Base-by-base conservation (phyloP, 2,113 vertebrate species). In the Orientallactaga bullata region DNA sequence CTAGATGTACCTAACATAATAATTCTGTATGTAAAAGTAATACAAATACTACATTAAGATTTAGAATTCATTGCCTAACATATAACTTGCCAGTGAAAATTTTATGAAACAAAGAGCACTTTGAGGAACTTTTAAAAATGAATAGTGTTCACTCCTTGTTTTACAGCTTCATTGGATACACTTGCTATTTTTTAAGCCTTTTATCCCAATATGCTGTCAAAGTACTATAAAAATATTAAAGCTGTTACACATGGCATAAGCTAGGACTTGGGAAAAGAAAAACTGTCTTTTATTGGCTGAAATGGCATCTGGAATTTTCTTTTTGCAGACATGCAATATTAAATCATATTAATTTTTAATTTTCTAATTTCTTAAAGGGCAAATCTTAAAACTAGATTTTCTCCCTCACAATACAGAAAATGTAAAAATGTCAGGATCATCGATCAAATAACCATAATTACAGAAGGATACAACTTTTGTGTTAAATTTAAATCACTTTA, bases 301-400 rank as follows among this genome's bases (percentile, higher is more conserved):
- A 96, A 97, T 89, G 35, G 91, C 78, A 97, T 95, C 79, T 96
- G 55, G 73, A 97, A 95, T 95, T 97, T 96, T 79, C 30, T 95
- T 90, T 90, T 26, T 96, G 84, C 5, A 92, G 60, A 78, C 65
- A 0, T 89, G 8, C n/a, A 88, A 87, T 93, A 95, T 89, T 98
- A 66, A 93, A 73, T 68, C 37, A 95, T 81, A 96, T 97, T 97
- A 97, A 97, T 97, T 97, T 98, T 98, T 98, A 98, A 97, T 97
- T 97, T 89, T 96, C 93, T 98, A 96, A 97, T 98, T 96, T 97
- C 21, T 7, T 94, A 96, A 97, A 97, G 94, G 95, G 77, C 71
- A 97, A 85, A 97, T 85, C 74, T 96, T 96, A 94, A 95, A 98
- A 94, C 66, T 84, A 63, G 35, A 95, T 95, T 96, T 97, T 91